Evolutionary conservation across 1,140 invertebrate species (phyloP).

Genomic region (Holcopasites calliopsidis): DNA sequence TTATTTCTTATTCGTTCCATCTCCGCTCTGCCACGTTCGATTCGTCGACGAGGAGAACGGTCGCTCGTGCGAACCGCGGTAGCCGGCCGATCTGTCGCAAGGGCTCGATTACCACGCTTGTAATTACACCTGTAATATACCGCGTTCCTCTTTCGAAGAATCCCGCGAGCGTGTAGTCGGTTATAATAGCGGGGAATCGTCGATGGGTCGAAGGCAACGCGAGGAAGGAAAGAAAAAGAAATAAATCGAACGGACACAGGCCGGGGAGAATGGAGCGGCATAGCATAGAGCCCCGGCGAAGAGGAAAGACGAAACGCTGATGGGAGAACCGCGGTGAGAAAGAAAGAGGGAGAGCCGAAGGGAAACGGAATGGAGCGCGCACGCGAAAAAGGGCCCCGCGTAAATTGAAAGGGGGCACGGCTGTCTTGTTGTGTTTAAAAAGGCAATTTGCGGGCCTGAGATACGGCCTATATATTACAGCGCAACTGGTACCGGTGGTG

Average conservation of each 20-base stretch:
- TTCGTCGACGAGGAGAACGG: neutral
- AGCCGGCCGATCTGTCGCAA: constrained; percentile 41
- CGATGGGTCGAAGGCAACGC: constrained; percentile 26
- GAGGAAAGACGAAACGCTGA: neutral
- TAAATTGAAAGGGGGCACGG: constrained; percentile 79
- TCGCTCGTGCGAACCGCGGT: constrained; percentile 15
- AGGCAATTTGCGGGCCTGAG: constrained; percentile 78
- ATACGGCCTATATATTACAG: constrained; percentile 78
- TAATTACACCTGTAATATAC: constrained; percentile 65
- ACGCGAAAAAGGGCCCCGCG: constrained; percentile 74
- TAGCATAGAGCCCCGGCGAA: constrained; percentile 7
- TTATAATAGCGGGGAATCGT: constrained; percentile 9
- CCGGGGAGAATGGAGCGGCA: constrained; percentile 1
- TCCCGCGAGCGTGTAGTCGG: constrained; percentile 5
- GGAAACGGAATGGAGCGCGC: constrained; percentile 62
- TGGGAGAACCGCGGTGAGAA: neutral
- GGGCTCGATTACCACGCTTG: constrained; percentile 55
- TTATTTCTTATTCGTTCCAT: no score
- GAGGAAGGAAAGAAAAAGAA: neutral
- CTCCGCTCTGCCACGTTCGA: no score
- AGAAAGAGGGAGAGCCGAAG: neutral
- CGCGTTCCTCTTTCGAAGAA: constrained; percentile 44
- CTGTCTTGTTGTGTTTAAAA: constrained; percentile 79
- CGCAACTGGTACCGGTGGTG: constrained; percentile 71
- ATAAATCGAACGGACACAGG: neutral